Base-by-base conservation (phyloP, 2,888 invertebrate genomes). In the Pseudococcus jackbeardsleyi region DNA sequence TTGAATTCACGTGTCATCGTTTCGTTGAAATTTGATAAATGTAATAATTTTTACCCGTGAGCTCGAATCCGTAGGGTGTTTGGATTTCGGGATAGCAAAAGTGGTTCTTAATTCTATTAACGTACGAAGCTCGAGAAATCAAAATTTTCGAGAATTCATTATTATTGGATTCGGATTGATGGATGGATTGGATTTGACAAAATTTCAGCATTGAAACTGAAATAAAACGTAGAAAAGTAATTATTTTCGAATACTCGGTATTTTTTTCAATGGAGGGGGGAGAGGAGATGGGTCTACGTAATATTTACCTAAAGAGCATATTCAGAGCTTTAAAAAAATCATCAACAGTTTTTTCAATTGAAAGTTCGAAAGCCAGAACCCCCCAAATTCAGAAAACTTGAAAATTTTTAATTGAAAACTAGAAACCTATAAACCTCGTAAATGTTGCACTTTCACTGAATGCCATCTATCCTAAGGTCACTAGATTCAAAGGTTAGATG, bases 1-100 rank as follows among this genome's bases (percentile, higher is more conserved):
- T 39, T 77, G 77, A 77, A 77, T 77, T 33, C 33, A 77, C n/a
- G 77, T 42, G 77, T 39, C 68, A 68, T 26, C 26, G 68, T 68
- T 26, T 68, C 72, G 15, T 6, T 72, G 72, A 17, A 72, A 72
- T 33, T 72, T 72, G 72, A 72, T 72, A 17, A 72, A 68, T 68
- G 68, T 72, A 33, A 15, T 48, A 2, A 15, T 72, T 72, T 72
- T 72, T 39, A 5, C 12, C 64, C 26, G 9, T 22, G 6, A 54
- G n/a, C 5, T 54, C 12, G 48, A 50, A 54, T 54, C 17, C 48
- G 12, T 54, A n/a, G 17, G 54, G 54, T 54, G 8, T 17, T n/a
- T 17, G 54, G n/a, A 54, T 5, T 54, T 42, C 11, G 39, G 6
- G 39, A 42, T 39, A 77, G 42, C n/a, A 54, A 42, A 77, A 42